Evolutionary conservation across 1,140 invertebrate genomes (phyloP).

Genomic region (Brachionus sp.): DNA sequence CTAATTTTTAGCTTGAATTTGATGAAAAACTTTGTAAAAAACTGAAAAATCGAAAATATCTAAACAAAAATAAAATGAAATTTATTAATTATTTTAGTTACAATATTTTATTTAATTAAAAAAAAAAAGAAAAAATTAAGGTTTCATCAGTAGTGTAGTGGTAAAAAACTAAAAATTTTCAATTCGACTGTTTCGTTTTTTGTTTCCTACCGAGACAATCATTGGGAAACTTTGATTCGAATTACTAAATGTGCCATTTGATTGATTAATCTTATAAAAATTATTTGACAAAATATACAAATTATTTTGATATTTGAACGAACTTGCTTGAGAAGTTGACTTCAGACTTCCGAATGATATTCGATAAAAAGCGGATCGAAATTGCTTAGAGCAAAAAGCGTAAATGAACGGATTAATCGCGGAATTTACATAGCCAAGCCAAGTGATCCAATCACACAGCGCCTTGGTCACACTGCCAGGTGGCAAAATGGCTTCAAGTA

Average conservation of each 20-base stretch:
- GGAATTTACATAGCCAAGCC: constrained; percentile 98
- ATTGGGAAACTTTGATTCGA: neutral
- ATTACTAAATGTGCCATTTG: neutral
- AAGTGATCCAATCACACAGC: constrained; percentile 86
- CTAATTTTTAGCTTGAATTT: no score
- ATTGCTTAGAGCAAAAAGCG: constrained; percentile 47
- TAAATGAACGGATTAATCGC: constrained; percentile 71
- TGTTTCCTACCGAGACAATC: neutral
- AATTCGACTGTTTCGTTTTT: neutral
- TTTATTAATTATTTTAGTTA: no score
- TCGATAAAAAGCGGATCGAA: constrained; percentile 46
- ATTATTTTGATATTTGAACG: neutral
- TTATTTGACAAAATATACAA: constrained; percentile 14
- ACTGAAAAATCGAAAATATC: no score
- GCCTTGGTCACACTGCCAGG: constrained; percentile 57
- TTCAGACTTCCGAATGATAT: constrained; percentile 28
- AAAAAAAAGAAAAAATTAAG: no score
- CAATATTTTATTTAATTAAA: no score
- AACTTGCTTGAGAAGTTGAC: neutral
- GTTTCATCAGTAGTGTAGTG: no score
- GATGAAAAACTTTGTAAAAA: no score
- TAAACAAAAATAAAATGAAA: no score
- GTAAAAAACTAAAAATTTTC: neutral
- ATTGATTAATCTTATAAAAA: neutral
- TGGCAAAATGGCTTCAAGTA: constrained; percentile 61